phyloP scores from a whole-genome alignment of 2,113 vertebrate species.

The Engraulis encrasicolus region DNA sequence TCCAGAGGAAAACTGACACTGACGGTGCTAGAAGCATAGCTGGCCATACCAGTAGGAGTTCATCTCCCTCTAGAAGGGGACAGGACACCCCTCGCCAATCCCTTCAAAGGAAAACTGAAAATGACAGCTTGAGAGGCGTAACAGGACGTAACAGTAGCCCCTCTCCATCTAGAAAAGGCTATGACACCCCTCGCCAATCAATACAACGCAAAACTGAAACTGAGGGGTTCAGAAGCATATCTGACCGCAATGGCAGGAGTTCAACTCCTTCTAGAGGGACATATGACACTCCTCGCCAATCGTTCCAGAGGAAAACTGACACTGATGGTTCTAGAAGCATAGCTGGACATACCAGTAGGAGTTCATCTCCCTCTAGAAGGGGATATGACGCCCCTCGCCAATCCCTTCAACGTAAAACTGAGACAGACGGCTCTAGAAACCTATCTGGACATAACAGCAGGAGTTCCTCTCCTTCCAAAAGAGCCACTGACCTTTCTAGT shows the following conservation, averaged over 20 bases:
- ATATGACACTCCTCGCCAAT: conserved; percentile 56
- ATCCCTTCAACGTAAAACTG: conserved; percentile 25
- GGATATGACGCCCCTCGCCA: conserved; percentile 58
- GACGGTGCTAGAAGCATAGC: conserved; percentile 43
- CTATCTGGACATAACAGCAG: conserved; percentile 18
- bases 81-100: conserved; percentile 31
- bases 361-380: conserved; percentile 58
- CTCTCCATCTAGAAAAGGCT: conserved; percentile 60
- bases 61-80: conserved; percentile 47
- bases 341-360: too few relatives aligned
- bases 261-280: conserved; percentile 53
- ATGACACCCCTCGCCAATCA: conserved; percentile 50
- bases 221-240: not conserved
- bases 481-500: conserved; percentile 50
- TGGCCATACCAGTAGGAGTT: not conserved
- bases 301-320: conserved; percentile 55
- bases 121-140: conserved; percentile 55
- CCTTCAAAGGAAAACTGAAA: not conserved
- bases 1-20: conserved; percentile 58
- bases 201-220: conserved; percentile 29
- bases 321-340: conserved; percentile 57
- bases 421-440: conserved; percentile 15
- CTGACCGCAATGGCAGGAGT: conserved; percentile 26
- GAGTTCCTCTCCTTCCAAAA: conserved; percentile 54
- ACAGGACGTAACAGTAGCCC: conserved; percentile 55